Evolutionary conservation across 2,113 vertebrate genomes (phyloP), one percentile per base, ranked within the genome.

Genomic region (Toxotes jaculatrix): DNA sequence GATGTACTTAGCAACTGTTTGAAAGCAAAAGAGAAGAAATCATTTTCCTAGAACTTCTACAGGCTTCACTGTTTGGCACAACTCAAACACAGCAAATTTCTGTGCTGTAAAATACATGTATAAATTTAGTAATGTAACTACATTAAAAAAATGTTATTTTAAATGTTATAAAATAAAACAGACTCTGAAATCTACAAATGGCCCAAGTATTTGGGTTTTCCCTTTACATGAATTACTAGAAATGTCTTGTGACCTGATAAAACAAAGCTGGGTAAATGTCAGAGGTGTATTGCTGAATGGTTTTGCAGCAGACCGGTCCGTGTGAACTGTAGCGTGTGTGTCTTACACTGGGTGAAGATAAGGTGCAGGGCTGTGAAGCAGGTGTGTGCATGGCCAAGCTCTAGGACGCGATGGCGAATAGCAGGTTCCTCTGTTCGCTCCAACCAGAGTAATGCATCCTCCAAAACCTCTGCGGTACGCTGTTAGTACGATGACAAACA

Each of bases 291-390:
- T 7, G 2, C 1, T 32, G 57, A 38, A 34, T 10, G 12, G 45
- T 34, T 56, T 27, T 7, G 27, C 2, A 49, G 21, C 17, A 40
- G 23, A 49, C 1, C 3, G 16, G 21, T 51, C 3, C 34, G 17
- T 42, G 51, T 62, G 27, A 43, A 59, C 23, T 65, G 10, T 3
- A 17, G 13, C 11, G 14, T n/a, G 19, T 5, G 14, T n/a, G 23
- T 95, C 97, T 96, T 94, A 99, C 98, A 98, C 64, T 96, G 91
- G 13, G 57, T 84, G 87, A 97, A 98, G 79, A 98, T 81, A 9
- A 95, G 40, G 1, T 90, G 89, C 2, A 99, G 89, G 51, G 91
- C 77, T 1, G 79, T 34, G 45, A 72, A 88, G 68, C 94, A 79
- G 2, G 12, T 82, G 8, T 81, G 6, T 2, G 4, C 0, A 0